phyloP scores from a whole-genome alignment of 2,113 vertebrate genomes.

The Puntigrus tetrazona region DNA sequence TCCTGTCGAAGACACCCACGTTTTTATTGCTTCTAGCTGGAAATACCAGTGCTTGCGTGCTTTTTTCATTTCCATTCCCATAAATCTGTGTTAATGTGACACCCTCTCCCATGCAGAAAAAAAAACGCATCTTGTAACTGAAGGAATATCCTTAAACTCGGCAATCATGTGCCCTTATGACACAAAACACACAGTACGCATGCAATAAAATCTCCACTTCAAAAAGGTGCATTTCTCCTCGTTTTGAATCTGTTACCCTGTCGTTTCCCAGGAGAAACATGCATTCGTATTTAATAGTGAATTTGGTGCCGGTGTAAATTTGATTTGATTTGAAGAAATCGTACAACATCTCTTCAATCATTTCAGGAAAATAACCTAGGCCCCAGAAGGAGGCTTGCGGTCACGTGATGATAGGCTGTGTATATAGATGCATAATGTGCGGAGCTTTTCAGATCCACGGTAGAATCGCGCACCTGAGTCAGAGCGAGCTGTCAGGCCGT shows the following conservation, averaged over 20 bases:
- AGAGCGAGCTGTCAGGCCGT: conserved; percentile 28
- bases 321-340: neutral
- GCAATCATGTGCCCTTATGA: neutral
- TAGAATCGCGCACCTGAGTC: neutral
- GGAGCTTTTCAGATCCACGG: neutral
- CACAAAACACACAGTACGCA: neutral
- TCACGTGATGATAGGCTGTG: neutral
- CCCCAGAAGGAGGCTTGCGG: neutral
- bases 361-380: neutral
- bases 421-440: neutral
- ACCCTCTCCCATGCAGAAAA: too few species aligned
- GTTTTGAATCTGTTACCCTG: neutral
- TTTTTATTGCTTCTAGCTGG: neutral
- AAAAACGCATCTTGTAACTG: neutral
- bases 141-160: neutral
- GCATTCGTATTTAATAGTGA: neutral
- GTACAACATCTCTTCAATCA: too few species aligned
- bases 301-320: too few species aligned
- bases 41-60: too few species aligned
- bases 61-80: neutral
- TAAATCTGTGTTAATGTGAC: neutral
- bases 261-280: neutral
- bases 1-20: neutral
- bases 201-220: neutral
- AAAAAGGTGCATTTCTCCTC: neutral